Evolutionary conservation across 2,113 vertebrate species (phyloP).

Genomic region (Raja brachyura): DNA sequence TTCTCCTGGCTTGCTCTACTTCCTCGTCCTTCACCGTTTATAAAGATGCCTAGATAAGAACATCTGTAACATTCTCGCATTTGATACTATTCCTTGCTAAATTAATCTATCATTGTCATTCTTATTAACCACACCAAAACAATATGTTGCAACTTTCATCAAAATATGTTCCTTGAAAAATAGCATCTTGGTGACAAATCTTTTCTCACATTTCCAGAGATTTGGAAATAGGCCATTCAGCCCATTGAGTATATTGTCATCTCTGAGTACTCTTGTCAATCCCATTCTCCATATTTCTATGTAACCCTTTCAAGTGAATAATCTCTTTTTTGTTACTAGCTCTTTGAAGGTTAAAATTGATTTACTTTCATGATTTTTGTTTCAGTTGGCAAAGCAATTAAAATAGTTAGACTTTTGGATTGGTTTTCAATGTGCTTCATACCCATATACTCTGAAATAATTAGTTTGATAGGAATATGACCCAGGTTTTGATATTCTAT

Average conservation of each 20-base stretch:
- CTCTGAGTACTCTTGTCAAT: no score
- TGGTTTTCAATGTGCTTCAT: neutral
- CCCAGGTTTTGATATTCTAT: neutral
- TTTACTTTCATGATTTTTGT: neutral
- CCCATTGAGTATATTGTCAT: no score
- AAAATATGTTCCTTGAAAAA: neutral
- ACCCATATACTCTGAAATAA: neutral
- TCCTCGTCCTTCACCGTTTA: neutral
- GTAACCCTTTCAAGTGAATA: neutral
- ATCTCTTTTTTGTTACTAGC: neutral
- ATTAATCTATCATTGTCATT: neutral
- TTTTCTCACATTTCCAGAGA: no score
- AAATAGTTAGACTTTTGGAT: neutral
- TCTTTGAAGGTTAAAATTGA: conserved; percentile 2
- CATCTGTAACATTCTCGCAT: neutral
- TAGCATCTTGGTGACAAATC: neutral
- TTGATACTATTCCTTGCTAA: neutral
- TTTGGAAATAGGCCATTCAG: no score
- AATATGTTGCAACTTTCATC: neutral
- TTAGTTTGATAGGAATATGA: neutral
- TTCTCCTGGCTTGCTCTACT: neutral
- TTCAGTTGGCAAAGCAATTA: neutral
- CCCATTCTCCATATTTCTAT: no score
- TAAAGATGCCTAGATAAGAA: neutral
- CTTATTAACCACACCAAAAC: neutral